phyloP scores from a whole-genome alignment of 1,140 invertebrate genomes.

The Cotesia chilonis region DNA sequence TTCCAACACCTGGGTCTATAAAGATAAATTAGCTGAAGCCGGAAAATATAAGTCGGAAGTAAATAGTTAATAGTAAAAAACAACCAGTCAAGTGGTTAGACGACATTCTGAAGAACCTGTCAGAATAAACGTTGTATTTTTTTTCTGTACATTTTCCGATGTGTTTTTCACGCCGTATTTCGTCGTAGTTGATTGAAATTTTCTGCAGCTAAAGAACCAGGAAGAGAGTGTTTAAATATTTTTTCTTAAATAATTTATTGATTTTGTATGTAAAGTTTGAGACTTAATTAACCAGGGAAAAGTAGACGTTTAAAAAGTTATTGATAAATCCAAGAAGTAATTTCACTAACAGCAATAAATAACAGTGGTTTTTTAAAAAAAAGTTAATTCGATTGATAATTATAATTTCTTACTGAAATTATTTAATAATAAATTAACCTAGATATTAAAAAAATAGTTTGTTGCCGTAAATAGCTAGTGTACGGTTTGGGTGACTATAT shows the following conservation, averaged over 20 bases:
- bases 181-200: neutral
- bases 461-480: slow-evolving; percentile 19
- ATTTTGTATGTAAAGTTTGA: slow-evolving; percentile 7
- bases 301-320: no score
- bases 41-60: slow-evolving; percentile 25
- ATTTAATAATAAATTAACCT: slow-evolving; percentile 10
- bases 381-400: no score
- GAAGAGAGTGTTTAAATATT: slow-evolving; percentile 20
- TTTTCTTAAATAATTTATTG: neutral
- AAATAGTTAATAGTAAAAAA: slow-evolving; percentile 19
- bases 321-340: no score
- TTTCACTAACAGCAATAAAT: no score
- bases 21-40: slow-evolving; percentile 6
- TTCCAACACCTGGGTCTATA: slow-evolving; percentile 2
- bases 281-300: neutral
- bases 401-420: slow-evolving; percentile 9
- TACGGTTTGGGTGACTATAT: slow-evolving; percentile 15
- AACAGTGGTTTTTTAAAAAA: no score
- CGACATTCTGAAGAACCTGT: slow-evolving; percentile 31
- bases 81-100: slow-evolving; percentile 17
- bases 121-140: neutral
- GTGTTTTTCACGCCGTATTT: slow-evolving; percentile 12
- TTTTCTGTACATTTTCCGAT: neutral
- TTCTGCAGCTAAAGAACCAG: neutral
- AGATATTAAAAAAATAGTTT: neutral